Evolutionary conservation across 2,888 invertebrate genomes (phyloP).

Genomic region (Catotricha subobsoleta): DNA sequence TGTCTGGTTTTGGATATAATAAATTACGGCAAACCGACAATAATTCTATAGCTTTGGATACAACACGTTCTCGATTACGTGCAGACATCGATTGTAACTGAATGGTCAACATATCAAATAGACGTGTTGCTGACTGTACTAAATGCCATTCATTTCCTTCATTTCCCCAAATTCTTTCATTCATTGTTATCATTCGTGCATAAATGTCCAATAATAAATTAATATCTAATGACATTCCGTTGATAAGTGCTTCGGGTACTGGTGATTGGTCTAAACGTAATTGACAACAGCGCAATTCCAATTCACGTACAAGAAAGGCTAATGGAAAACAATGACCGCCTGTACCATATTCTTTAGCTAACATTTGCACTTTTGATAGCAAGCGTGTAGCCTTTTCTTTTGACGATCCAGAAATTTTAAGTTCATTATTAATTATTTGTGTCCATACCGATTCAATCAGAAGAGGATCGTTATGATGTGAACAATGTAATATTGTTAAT

Average conservation of each 20-base stretch:
- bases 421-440: conserved; percentile 52
- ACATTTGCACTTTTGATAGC: conserved; percentile 54
- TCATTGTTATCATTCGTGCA: conserved; percentile 60
- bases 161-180: conserved; percentile 72
- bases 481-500: conserved; percentile 85
- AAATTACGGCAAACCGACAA: conserved; percentile 55
- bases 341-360: conserved; percentile 63
- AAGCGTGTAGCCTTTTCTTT: conserved; percentile 46
- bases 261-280: conserved; percentile 50
- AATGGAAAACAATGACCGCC: conserved; percentile 78
- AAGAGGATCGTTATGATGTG: conserved; percentile 75
- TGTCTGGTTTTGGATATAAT: conserved; percentile 55
- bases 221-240: conserved; percentile 53
- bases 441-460: conserved; percentile 85
- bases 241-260: conserved; percentile 55
- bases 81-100: conserved; percentile 39
- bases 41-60: conserved; percentile 54
- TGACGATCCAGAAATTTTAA: conserved; percentile 30
- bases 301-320: conserved; percentile 62
- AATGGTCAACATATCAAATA: conserved; percentile 51
- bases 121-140: conserved; percentile 52
- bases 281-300: conserved; percentile 61
- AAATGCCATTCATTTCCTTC: conserved; percentile 74
- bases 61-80: conserved; percentile 36
- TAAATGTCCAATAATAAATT: conserved; percentile 67